A percentile compares a stretch with the other conserved stretches of the same genome.
These are phyloP conservation scores for Phaethornis superciliosus DNA, from an alignment of 2,113 vertebrate genomes.

Conservation along the genomic window DNA sequence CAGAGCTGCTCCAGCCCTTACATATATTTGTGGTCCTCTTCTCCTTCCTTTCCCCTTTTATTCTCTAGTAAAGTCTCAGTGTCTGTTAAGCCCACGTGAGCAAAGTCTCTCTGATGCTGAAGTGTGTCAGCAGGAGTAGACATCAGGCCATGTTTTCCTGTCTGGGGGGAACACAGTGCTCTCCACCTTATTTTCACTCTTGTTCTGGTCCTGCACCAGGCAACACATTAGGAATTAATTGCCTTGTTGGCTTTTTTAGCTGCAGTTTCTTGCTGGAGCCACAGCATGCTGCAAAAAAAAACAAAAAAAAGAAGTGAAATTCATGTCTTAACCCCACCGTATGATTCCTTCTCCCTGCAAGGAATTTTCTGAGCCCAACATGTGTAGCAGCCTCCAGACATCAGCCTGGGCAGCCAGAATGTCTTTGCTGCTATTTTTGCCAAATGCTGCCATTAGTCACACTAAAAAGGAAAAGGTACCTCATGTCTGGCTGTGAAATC, in stretches of 20 bases:
- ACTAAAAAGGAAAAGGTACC: neutral
- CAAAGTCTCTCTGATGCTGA: neutral
- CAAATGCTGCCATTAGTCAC: neutral
- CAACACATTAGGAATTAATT: neutral
- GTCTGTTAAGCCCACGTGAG: neutral
- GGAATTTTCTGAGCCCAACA: neutral
- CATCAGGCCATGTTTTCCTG: neutral
- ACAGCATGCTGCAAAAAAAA: neutral
- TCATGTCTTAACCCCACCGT: neutral
- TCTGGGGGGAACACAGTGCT: neutral
- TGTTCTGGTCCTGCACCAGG: neutral
- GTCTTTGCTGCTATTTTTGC: constrained; percentile 12
- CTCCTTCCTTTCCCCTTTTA: neutral
- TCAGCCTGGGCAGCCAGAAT: neutral
- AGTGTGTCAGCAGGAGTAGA: neutral
- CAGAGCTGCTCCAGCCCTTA: too few species aligned
- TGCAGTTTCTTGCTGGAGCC: neutral
- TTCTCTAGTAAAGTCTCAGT: neutral
- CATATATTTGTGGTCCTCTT: too few species aligned
- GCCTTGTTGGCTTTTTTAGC: neutral
- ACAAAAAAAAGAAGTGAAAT: neutral
- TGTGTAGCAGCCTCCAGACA: neutral
- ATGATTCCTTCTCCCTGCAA: neutral
- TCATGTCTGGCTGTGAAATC: neutral
- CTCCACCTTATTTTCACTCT: neutral